Conservation (phyloP, 1,140 invertebrate species). For the Akabosia matsudoensis region DNA sequence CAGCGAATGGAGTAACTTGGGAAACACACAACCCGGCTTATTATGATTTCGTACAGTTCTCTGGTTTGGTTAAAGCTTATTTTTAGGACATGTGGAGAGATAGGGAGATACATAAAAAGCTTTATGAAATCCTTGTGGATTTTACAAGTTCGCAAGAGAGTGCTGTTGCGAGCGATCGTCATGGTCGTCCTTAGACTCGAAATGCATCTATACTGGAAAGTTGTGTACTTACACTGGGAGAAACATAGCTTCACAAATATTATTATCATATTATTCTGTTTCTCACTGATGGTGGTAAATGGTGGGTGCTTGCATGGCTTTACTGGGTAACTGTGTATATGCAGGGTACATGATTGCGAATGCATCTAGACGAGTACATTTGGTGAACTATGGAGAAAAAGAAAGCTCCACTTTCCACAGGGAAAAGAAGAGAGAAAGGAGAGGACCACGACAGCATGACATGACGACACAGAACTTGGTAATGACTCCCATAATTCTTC, state of each 20-base stretch:
- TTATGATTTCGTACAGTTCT: background rate
- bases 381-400: background rate
- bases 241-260: background rate
- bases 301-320: background rate
- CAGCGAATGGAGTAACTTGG: background rate
- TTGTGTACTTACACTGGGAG: no score
- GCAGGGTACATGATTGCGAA: no score
- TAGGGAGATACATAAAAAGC: background rate
- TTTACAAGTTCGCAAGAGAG: background rate
- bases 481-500: slow-evolving; percentile 19
- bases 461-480: slow-evolving; percentile 21
- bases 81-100: background rate
- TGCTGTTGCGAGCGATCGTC: no score
- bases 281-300: background rate
- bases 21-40: background rate
- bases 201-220: background rate
- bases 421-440: slow-evolving; percentile 1
- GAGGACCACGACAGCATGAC: slow-evolving; percentile 12
- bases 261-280: background rate
- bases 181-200: background rate
- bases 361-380: no score
- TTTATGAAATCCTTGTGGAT: slow-evolving; percentile 17
- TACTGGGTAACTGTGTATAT: no score
- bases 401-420: slow-evolving; percentile 3
- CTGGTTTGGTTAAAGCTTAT: slow-evolving; percentile 2